Evolutionary conservation across 2,113 vertebrate species (phyloP).

Genomic region (Leptobrachium leishanense): DNA sequence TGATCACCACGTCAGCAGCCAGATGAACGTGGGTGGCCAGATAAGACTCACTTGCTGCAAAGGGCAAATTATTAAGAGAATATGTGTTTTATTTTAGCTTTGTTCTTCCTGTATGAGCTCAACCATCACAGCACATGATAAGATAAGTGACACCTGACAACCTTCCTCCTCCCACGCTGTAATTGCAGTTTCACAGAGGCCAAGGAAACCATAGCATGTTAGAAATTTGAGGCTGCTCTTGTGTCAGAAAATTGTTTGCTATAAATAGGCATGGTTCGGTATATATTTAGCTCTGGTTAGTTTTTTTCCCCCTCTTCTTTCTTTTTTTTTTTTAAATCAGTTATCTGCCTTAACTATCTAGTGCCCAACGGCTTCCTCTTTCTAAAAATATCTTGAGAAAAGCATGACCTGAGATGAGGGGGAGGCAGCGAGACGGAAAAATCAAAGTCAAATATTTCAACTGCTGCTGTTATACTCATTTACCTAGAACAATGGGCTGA

Average conservation of each 20-base stretch:
- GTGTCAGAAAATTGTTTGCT: slow-evolving; percentile 61
- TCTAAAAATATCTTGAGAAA: slow-evolving; percentile 49
- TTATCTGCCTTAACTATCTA: slow-evolving; percentile 47
- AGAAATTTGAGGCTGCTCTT: slow-evolving; percentile 47
- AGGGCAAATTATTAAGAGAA: slow-evolving; percentile 78
- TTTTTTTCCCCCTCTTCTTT: slow-evolving; percentile 5
- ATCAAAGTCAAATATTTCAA: slow-evolving; percentile 46
- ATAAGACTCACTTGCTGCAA: slow-evolving; percentile 69
- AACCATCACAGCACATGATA: slow-evolving; percentile 55
- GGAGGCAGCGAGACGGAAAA: slow-evolving; percentile 44
- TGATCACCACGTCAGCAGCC: slow-evolving; percentile 80
- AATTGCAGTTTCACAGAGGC: slow-evolving; percentile 56
- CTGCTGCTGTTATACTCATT: slow-evolving; percentile 36
- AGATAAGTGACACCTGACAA: slow-evolving; percentile 65
- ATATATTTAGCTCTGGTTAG: slow-evolving; percentile 66
- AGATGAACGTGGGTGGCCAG: slow-evolving; percentile 84
- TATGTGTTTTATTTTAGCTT: slow-evolving; percentile 65
- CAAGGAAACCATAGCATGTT: slow-evolving; percentile 54
- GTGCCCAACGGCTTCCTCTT: slow-evolving; percentile 60
- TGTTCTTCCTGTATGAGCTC: slow-evolving; percentile 60
- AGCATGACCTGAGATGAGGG: slow-evolving; percentile 37
- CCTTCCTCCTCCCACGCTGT: slow-evolving; percentile 53
- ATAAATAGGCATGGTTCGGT: slow-evolving; percentile 67
- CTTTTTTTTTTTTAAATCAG: slow-evolving; percentile 50
- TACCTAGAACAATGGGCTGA: slow-evolving; percentile 25